Percentiles rank a stretch among this genome's conserved stretches.
Conservation (phyloP, 2,888 invertebrate genomes). For the Metallyticus violacea region DNA sequence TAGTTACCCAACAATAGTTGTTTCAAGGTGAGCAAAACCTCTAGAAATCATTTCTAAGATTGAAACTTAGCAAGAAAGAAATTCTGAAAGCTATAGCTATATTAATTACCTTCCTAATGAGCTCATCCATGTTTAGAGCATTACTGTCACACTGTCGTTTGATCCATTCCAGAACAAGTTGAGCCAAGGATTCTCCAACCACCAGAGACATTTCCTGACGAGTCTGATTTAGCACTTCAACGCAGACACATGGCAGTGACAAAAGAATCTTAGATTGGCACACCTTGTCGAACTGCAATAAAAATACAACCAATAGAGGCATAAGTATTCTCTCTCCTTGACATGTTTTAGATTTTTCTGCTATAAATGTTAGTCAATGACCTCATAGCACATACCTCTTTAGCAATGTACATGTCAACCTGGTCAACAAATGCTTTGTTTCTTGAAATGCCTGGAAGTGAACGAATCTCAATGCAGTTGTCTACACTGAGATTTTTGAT, state of each 20-base stretch:
- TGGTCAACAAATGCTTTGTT: constrained; percentile 56
- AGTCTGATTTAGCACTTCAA: constrained; percentile 73
- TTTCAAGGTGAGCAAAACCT: too few species aligned
- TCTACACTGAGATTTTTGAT: constrained; percentile 61
- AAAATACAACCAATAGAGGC: background rate
- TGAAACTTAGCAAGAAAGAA: too few species aligned
- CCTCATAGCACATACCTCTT: constrained; percentile 53
- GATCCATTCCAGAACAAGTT: constrained; percentile 64
- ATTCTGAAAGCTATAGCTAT: too few species aligned
- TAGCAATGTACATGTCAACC: constrained; percentile 68
- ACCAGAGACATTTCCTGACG: constrained; percentile 61
- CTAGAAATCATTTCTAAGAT: too few species aligned
- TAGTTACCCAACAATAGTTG: too few species aligned
- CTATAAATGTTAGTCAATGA: background rate
- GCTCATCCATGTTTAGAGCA: constrained; percentile 44
- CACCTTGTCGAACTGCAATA: constrained; percentile 60
- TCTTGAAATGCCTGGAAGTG: constrained; percentile 57
- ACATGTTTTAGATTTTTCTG: background rate
- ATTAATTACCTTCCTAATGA: constrained; percentile 56
- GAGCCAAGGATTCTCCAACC: constrained; percentile 56
- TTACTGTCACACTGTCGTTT: constrained; percentile 44
- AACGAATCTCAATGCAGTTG: constrained; percentile 58
- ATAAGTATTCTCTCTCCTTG: background rate
- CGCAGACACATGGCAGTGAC: constrained; percentile 63
- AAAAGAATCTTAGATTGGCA: constrained; percentile 61